Conservation (phyloP, 2,113 vertebrate genomes). For the Pterocles burchelli region DNA sequence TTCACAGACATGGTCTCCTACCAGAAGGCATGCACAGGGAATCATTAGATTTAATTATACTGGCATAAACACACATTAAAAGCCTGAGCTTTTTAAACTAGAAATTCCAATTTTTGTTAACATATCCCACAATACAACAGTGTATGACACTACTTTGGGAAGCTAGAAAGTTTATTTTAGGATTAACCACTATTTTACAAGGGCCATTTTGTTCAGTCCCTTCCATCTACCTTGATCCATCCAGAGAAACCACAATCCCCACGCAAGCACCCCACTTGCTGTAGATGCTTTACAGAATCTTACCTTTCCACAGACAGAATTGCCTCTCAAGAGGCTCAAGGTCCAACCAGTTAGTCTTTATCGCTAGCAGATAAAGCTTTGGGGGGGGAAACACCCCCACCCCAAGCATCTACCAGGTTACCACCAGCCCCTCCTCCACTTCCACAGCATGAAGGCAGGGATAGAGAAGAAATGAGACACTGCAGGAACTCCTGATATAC, state of each 20-base stretch:
- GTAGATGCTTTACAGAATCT: neutral
- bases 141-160: neutral
- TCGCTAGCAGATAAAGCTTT: neutral
- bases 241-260: neutral
- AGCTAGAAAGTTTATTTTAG: neutral
- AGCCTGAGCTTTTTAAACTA: neutral
- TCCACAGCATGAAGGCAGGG: neutral
- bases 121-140: neutral
- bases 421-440: neutral
- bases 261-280: neutral
- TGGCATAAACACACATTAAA: neutral
- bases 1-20: accelerated
- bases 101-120: neutral
- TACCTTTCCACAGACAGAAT: neutral
- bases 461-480: neutral
- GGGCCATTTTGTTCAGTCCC: neutral
- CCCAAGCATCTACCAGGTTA: neutral
- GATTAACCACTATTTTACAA: neutral
- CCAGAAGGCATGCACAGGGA: neutral
- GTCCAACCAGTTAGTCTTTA: neutral
- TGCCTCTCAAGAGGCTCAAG: neutral
- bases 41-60: neutral
- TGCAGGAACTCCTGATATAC: neutral
- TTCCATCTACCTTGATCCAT: neutral
- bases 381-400: neutral